phyloP scores from a whole-genome alignment of 2,797 vertebrate species.

The Hemitrygon akajei region DNA sequence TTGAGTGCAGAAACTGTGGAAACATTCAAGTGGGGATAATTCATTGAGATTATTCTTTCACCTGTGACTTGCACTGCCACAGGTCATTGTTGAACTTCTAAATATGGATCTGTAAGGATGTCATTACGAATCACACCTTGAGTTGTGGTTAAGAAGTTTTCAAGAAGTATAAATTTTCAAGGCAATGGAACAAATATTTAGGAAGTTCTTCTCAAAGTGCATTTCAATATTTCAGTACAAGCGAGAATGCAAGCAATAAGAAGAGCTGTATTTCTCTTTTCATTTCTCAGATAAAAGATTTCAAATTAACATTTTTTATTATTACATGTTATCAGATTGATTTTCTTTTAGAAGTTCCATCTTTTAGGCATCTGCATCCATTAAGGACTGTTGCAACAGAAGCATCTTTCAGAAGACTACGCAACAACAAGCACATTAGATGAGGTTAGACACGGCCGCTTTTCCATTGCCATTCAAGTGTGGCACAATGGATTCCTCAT shows the following conservation, averaged over 20 bases:
- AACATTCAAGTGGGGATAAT: not conserved
- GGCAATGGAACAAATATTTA: not conserved
- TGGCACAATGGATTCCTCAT: not conserved
- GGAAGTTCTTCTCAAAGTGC: not conserved
- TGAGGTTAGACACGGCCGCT: not conserved
- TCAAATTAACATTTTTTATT: not conserved
- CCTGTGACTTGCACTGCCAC: not conserved
- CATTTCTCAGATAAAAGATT: not conserved
- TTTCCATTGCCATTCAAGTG: not conserved
- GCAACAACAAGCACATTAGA: not conserved
- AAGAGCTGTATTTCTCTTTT: not conserved
- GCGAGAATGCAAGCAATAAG: not conserved
- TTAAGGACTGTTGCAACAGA: not conserved
- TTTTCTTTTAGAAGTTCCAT: not conserved
- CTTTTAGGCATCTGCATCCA: not conserved
- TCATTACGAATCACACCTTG: not conserved
- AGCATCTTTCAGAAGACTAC: not conserved
- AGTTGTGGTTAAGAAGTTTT: not conserved
- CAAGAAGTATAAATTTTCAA: not conserved
- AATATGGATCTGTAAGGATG: not conserved
- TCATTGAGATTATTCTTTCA: not conserved
- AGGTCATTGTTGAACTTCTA: not conserved
- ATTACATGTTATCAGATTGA: not conserved
- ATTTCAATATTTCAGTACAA: not conserved
- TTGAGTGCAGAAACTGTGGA: too few relatives aligned